Base-by-base conservation (phyloP, 2,888 invertebrate species). In the Dryomyza anilis region DNA sequence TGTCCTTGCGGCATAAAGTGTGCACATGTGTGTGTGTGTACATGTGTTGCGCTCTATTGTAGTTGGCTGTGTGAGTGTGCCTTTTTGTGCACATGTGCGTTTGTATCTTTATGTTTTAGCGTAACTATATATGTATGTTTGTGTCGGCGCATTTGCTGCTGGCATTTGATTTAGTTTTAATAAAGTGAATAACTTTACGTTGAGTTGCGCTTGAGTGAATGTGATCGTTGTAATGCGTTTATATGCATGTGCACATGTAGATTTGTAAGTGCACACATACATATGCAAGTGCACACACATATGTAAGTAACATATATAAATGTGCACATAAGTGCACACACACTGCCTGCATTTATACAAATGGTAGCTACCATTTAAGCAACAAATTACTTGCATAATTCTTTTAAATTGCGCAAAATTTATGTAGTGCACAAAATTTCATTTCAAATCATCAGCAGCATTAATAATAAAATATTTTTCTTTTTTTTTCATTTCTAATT, bases 91-190 rank as follows among this genome's bases (percentile, higher is more conserved):
- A 27, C 12, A n/a, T n/a, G 16, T 52, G n/a, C 25, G 27, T 52
- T n/a, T 10, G 52, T 52, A n/a, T 52, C 4, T 29, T 4, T 2
- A 27, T 52, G 27, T 2, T 10, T 2, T 55, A 21, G 16, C 27
- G 29, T n/a, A n/a, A n/a, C n/a, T n/a, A n/a, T n/a, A n/a, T n/a
- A n/a, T 2, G 25, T 53, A 16, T 30, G 16, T 33, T 1, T 33
- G n/a, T 6, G 16, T 55, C 8, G 29, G 8, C 30, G 3, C 53
- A 12, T 2, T 53, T 16, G 16, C 30, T n/a, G n/a, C 19, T 52
- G 39, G 29, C 52, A 39, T 61, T 61, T 61, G 50, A 52, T 61
- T 61, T 52, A 39, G 39, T 52, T 52, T 52, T 52, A 52, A 61
- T 52, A 52, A 61, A 61, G 36, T 39, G 61, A 36, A 52, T 25